These are phyloP conservation scores for Bombylius discolor DNA, from an alignment of 2,888 invertebrate genomes.

Conservation along the genomic window DNA sequence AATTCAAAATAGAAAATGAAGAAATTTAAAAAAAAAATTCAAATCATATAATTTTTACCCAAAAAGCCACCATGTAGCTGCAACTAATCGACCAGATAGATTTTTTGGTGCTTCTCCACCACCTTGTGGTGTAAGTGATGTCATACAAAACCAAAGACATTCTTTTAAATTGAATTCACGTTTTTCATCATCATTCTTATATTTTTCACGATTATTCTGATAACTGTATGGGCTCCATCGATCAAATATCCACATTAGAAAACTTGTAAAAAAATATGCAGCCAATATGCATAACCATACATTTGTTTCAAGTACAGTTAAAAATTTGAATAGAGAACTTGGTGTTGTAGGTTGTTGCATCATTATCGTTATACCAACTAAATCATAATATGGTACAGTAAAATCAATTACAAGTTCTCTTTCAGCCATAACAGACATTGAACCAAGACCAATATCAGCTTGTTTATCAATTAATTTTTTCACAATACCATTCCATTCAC, in stretches of 20 bases:
- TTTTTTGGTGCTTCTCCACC: slow-evolving; percentile 95
- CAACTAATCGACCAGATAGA: slow-evolving; percentile 84
- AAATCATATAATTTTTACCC: slow-evolving; percentile 41
- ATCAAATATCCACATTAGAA: slow-evolving; percentile 93
- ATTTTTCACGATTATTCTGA: slow-evolving; percentile 85
- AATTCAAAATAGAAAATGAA: background rate
- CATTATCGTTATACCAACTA: slow-evolving; percentile 92
- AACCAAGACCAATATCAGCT: slow-evolving; percentile 88
- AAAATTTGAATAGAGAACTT: slow-evolving; percentile 90
- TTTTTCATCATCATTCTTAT: slow-evolving; percentile 85
- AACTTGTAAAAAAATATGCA: slow-evolving; percentile 87
- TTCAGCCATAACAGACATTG: slow-evolving; percentile 94
- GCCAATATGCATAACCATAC: slow-evolving; percentile 95
- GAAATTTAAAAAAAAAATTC: background rate
- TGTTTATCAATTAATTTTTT: slow-evolving; percentile 68
- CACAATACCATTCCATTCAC: slow-evolving; percentile 76
- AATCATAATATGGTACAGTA: slow-evolving; percentile 95
- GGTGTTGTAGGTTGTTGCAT: slow-evolving; percentile 83
- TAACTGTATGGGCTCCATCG: slow-evolving; percentile 96
- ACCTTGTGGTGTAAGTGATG: slow-evolving; percentile 88
- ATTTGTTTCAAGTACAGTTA: slow-evolving; percentile 88
- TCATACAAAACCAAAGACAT: slow-evolving; percentile 98
- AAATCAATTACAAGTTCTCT: slow-evolving; percentile 94
- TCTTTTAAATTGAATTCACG: slow-evolving; percentile 90
- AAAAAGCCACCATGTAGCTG: slow-evolving; percentile 98